phyloP scores from a whole-genome alignment of 2,113 vertebrate species.

The Lasiurus borealis region DNA sequence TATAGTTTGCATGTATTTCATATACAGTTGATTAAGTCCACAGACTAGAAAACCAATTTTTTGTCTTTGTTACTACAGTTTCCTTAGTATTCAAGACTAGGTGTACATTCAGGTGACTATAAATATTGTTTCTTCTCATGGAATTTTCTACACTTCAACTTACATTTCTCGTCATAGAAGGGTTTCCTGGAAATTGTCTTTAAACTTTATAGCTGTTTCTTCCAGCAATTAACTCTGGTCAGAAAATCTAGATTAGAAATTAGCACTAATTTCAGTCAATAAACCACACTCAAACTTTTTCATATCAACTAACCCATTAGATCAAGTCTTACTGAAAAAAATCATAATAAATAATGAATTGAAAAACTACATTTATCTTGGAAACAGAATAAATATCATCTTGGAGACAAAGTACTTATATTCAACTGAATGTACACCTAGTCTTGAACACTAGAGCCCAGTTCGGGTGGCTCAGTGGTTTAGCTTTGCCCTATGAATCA shows the following conservation, averaged over 20 bases:
- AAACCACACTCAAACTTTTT: neutral
- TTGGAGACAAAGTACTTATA: neutral
- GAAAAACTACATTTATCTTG: neutral
- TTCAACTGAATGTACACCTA: neutral
- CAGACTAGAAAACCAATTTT: neutral
- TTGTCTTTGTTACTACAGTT: neutral
- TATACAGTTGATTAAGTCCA: neutral
- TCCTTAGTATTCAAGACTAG: neutral
- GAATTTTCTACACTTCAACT: neutral
- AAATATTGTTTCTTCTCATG: neutral
- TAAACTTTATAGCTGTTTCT: neutral
- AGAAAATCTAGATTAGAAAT: neutral
- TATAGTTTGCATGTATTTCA: neutral
- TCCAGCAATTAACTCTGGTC: conserved; percentile 26
- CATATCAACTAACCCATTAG: neutral
- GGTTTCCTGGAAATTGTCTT: neutral
- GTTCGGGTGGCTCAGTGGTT: too few species aligned
- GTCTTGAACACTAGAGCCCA: neutral
- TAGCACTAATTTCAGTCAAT: neutral
- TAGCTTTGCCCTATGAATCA: too few species aligned
- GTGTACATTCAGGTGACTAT: neutral
- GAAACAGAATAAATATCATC: neutral
- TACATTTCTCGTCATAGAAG: neutral
- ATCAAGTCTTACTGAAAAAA: neutral
- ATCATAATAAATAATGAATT: conserved; percentile 56